These are phyloP conservation scores for Phymastichus coffea DNA, from an alignment of 1,140 invertebrate species.

Conservation along the genomic window DNA sequence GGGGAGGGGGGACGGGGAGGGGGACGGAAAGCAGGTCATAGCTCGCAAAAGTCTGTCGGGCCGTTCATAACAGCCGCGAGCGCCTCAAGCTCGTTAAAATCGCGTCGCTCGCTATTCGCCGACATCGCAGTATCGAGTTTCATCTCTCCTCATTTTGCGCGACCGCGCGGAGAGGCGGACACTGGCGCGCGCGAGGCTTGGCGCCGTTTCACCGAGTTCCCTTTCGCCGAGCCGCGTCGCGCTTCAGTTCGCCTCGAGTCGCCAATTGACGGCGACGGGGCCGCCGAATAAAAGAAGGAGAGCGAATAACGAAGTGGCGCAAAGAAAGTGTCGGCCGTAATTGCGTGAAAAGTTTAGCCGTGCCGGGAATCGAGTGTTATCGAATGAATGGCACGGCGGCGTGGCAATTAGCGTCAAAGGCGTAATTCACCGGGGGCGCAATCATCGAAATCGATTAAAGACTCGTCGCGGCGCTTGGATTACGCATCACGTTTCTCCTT, in stretches of 20 bases:
- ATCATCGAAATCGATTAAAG: constrained; percentile 24
- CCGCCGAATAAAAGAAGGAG: too few species aligned
- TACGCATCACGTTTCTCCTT: constrained; percentile 4
- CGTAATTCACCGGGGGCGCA: constrained; percentile 12
- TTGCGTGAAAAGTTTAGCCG: too few species aligned
- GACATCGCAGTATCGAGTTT: constrained; percentile 56
- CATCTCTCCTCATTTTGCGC: constrained; percentile 37
- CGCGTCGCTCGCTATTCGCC: constrained; percentile 47
- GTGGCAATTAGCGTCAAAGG: not conserved
- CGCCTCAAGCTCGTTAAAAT: constrained; percentile 54
- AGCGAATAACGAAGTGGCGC: too few species aligned
- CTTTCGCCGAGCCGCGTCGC: too few species aligned
- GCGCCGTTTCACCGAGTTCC: too few species aligned
- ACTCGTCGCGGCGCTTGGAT: constrained; percentile 14
- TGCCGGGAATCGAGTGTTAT: too few species aligned
- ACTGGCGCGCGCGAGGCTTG: too few species aligned
- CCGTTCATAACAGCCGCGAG: constrained; percentile 32
- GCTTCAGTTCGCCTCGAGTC: too few species aligned
- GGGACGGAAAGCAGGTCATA: not conserved
- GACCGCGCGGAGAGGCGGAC: not conserved
- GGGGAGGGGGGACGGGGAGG: not conserved
- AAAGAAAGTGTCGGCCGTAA: too few species aligned
- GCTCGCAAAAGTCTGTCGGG: not conserved
- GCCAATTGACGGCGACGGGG: too few species aligned
- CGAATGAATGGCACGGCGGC: too few species aligned